Evolutionary conservation across 2,113 vertebrate species (phyloP), one percentile per base, ranked within the genome.

Genomic region (Actenoides hombroni): DNA sequence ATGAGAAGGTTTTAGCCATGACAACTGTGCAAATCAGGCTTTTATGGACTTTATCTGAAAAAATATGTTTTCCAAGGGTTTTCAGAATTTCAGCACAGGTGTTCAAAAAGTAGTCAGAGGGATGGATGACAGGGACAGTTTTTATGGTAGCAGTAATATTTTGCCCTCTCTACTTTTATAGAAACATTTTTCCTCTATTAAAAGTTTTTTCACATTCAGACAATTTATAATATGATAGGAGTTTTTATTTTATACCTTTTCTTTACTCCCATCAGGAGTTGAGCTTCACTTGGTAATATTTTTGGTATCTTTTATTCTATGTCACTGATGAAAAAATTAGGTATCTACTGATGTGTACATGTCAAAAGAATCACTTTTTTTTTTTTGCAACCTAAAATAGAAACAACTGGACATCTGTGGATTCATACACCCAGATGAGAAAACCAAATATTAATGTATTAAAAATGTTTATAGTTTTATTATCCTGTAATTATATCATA

Each of bases 401-500:
- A 94, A 96, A 65, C 10, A 67, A 88, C 82, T 65, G 68, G 40
- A 83, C 28, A 92, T 77, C 91, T 94, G 40, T 65, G 94, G 33
- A 83, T 82, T 94, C 60, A 73, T 84, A 83, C 76, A 86, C 35
- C 57, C 85, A 80, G 56, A 93, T 73, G 67, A 69, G 76, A 97
- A 96, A 96, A 79, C 33, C 82, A 97, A 95, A 96, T 97, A 90
- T 85, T 94, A 97, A 96, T 95, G 82, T 93, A 97, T 95, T 98
- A 97, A 97, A 90, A 92, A 91, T 87, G 65, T 98, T 98, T 98
- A 96, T 90, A 56, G 78, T 97, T 98, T 98, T 97, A 98, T 98
- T 98, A 97, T 92, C 86, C 97, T 97, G 86, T 97, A 98, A 98
- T 98, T 98, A 98, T 97, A 84, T 91, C 95, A 94, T 96, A 83